Conservation (phyloP, 1,140 invertebrate genomes). For the Andrena cerasifolii region DNA sequence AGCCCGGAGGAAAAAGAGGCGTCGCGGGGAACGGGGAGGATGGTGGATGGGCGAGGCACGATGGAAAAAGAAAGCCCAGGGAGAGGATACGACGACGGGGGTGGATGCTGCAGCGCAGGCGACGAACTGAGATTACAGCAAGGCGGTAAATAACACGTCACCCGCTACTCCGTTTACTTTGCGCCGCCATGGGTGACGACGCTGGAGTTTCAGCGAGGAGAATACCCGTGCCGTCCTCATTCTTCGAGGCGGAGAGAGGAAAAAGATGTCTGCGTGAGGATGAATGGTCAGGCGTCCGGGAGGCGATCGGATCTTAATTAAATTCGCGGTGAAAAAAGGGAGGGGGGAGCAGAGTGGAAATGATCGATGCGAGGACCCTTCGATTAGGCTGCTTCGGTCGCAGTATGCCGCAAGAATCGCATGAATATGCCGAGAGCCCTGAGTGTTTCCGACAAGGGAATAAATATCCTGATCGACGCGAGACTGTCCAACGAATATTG, state of each 20-base stretch:
- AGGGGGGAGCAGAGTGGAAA: background rate
- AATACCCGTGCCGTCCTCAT: background rate
- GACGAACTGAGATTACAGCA: conserved; percentile 76
- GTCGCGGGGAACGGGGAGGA: conserved; percentile 30
- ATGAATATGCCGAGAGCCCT: no score
- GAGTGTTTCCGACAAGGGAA: no score
- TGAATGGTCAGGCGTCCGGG: background rate
- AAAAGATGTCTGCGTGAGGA: background rate
- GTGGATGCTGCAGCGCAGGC: conserved; percentile 55
- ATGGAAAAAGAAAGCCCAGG: conserved; percentile 33
- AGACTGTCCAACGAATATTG: no score
- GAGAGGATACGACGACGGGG: conserved; percentile 28
- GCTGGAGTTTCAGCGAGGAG: background rate
- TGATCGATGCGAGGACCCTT: background rate
- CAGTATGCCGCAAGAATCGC: no score
- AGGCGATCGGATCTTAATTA: conserved; percentile 50
- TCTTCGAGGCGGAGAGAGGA: conserved; percentile 11
- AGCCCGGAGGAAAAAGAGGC: conserved; percentile 50
- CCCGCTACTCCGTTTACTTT: conserved; percentile 76
- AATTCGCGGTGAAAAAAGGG: conserved; percentile 1
- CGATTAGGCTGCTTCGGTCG: no score
- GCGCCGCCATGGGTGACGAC: conserved; percentile 58
- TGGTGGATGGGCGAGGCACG: background rate
- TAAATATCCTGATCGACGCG: no score
- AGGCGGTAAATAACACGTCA: conserved; percentile 79